phyloP scores from a whole-genome alignment of 2,113 vertebrate genomes.

The Siniperca chuatsi region DNA sequence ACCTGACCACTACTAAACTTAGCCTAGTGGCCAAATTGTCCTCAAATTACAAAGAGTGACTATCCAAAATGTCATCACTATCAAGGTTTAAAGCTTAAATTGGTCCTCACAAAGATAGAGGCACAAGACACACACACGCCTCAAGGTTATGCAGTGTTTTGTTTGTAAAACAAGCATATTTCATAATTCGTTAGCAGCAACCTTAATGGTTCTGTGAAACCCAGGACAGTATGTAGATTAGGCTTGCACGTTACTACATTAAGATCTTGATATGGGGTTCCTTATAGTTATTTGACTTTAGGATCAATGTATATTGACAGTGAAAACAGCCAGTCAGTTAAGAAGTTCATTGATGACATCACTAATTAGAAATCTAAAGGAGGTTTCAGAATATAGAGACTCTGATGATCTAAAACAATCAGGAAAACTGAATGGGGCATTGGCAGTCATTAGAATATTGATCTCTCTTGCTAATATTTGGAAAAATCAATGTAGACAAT shows the following conservation, averaged over 20 bases:
- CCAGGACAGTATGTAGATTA: not conserved
- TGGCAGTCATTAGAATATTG: not conserved
- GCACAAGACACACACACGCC: not conserved
- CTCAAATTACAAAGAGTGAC: no score
- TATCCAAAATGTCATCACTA: not conserved
- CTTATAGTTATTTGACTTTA: not conserved
- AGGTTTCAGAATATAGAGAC: not conserved
- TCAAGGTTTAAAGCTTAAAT: not conserved
- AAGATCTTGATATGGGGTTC: not conserved
- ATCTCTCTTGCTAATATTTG: not conserved
- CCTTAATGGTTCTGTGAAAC: not conserved
- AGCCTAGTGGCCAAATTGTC: no score
- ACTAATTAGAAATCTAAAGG: not conserved
- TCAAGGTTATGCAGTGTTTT: not conserved
- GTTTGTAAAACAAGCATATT: not conserved
- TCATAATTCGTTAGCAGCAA: not conserved
- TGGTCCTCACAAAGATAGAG: not conserved
- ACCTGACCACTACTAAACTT: no score
- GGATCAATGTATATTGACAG: constrained; percentile 29
- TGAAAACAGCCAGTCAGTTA: not conserved
- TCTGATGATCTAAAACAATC: not conserved
- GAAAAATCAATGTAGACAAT: not conserved
- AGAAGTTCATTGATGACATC: constrained; percentile 10
- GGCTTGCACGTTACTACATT: not conserved
- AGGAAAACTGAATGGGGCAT: not conserved